Conservation (phyloP, 2,888 invertebrate species). For the Acanthoscelides obtectus region DNA sequence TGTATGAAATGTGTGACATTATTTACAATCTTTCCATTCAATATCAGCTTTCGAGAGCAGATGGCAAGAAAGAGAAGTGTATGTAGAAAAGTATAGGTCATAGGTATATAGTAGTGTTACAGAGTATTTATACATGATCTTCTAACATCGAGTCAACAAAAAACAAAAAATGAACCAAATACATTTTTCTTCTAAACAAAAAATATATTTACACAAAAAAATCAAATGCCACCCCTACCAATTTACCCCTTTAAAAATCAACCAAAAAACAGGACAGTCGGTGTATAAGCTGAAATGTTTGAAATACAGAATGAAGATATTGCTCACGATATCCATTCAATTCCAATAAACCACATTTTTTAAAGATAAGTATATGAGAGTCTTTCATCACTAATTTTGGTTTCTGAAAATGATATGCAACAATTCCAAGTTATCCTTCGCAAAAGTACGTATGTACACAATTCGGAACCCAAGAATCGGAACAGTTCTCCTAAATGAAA, state of each 20-base stretch:
- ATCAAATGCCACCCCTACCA: slow-evolving; percentile 39
- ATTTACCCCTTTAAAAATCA: slow-evolving; percentile 3
- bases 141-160: slow-evolving; percentile 34
- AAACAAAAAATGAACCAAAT: slow-evolving; percentile 20
- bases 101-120: slow-evolving; percentile 29
- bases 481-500: too few species aligned
- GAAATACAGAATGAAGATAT: slow-evolving; percentile 1
- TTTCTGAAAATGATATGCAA: too few species aligned
- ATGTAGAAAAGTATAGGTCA: slow-evolving; percentile 29
- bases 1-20: neutral
- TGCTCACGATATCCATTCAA: neutral
- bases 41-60: slow-evolving; percentile 11
- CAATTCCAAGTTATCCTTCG: too few species aligned
- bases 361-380: too few species aligned
- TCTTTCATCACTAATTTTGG: too few species aligned
- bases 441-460: too few species aligned
- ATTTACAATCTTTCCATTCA: slow-evolving; percentile 1
- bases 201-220: slow-evolving; percentile 33
- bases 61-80: slow-evolving; percentile 21
- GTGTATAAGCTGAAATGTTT: neutral
- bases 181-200: slow-evolving; percentile 16
- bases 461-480: too few species aligned
- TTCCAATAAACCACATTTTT: neutral
- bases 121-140: slow-evolving; percentile 26
- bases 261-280: neutral